Percentiles rank a stretch among this genome's conserved stretches.
phyloP scores from a whole-genome alignment of 2,113 vertebrate species.

The Gymnarchus niloticus region DNA sequence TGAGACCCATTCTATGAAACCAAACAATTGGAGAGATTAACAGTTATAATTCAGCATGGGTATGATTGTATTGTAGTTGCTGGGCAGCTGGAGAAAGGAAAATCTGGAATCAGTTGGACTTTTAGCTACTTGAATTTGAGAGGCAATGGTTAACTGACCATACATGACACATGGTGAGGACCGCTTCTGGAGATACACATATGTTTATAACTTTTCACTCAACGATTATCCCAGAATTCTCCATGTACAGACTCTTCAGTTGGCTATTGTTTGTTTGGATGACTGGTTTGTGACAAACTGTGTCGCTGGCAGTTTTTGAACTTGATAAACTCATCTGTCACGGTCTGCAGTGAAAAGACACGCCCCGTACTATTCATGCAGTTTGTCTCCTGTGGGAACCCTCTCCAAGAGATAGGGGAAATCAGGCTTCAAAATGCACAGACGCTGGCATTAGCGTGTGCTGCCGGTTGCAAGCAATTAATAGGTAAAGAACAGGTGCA shows the following conservation, averaged over 20 bases:
- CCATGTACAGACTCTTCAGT: neutral
- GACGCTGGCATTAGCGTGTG: too few relatives aligned
- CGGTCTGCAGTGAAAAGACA: neutral
- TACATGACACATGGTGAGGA: neutral
- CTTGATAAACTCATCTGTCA: neutral
- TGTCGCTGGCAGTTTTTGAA: neutral
- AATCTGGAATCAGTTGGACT: conserved; percentile 24
- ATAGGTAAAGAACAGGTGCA: neutral
- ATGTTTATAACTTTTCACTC: conserved; percentile 24
- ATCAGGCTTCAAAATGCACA: neutral
- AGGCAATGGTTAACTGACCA: neutral
- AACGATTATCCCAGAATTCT: neutral
- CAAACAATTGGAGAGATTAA: conserved; percentile 37
- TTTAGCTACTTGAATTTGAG: neutral
- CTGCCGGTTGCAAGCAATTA: too few relatives aligned
- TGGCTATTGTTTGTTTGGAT: neutral
- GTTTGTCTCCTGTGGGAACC: neutral
- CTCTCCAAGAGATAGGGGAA: neutral
- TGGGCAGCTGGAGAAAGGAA: conserved; percentile 37
- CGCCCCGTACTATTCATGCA: neutral
- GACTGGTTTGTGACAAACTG: neutral
- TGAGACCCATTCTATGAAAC: conserved; percentile 27
- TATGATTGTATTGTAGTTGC: conserved; percentile 53
- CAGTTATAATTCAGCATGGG: conserved; percentile 42
- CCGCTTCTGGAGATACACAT: neutral